phyloP scores from a whole-genome alignment of 2,888 invertebrate species.

The Alentia gelatinosa region DNA sequence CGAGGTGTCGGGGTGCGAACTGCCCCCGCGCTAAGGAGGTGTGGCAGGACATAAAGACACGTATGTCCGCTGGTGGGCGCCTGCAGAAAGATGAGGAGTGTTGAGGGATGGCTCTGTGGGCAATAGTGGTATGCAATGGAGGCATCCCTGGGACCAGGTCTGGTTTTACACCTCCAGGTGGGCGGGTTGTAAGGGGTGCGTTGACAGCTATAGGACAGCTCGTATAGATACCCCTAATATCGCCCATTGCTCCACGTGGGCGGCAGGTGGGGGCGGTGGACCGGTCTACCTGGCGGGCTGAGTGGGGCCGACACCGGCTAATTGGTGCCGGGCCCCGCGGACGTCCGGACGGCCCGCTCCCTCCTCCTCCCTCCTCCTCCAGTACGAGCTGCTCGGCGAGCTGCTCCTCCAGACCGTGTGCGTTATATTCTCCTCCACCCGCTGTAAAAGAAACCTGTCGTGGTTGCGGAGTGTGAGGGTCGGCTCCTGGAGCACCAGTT shows the following conservation, averaged over 20 bases:
- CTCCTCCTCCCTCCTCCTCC: neutral
- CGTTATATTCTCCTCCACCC: neutral
- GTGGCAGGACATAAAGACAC: neutral
- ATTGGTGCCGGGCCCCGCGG: neutral
- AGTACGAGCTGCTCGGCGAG: neutral
- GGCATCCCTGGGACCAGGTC: neutral
- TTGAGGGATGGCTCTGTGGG: neutral
- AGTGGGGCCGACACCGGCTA: slow-evolving; percentile 15
- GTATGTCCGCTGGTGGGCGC: neutral
- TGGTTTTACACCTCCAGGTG: neutral
- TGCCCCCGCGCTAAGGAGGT: neutral
- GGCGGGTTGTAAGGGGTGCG: neutral
- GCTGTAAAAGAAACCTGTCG: neutral
- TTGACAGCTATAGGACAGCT: neutral
- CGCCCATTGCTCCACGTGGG: neutral
- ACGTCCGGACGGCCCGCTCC: neutral
- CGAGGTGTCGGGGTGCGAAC: neutral
- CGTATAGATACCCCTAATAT: neutral
- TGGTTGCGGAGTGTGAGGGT: neutral
- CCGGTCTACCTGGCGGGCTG: slow-evolving; percentile 20
- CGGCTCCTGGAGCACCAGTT: neutral
- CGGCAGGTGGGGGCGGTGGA: neutral
- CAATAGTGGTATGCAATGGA: neutral
- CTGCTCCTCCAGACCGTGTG: neutral
- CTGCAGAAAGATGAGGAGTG: neutral